A percentile compares a stretch with the other conserved stretches of the same genome.
phyloP scores from a whole-genome alignment of 1,140 invertebrate genomes.

The Ooceraea biroi region DNA sequence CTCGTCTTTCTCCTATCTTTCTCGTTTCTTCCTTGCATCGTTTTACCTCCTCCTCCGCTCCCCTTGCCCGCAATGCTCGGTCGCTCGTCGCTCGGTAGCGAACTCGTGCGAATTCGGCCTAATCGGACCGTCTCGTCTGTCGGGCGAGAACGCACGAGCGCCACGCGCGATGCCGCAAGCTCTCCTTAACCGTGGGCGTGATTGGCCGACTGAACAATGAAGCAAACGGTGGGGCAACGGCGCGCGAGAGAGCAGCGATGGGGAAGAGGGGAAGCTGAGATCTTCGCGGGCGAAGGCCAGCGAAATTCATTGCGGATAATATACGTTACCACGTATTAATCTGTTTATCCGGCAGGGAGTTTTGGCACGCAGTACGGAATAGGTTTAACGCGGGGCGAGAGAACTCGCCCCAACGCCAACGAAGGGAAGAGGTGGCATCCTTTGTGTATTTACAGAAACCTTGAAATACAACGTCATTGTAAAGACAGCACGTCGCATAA shows the following conservation, averaged over 20 bases:
- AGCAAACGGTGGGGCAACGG: conserved; percentile 50
- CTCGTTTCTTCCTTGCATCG: background rate
- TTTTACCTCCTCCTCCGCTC: background rate
- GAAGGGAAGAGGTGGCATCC: background rate
- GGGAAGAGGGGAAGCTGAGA: conserved; percentile 26
- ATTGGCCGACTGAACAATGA: conserved; percentile 67
- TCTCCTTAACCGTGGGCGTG: conserved; percentile 65
- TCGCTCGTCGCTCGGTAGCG: conserved; percentile 42
- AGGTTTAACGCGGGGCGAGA: conserved; percentile 1
- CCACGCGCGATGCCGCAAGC: conserved; percentile 68
- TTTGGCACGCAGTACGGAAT: conserved; percentile 34
- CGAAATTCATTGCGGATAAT: conserved; percentile 63
- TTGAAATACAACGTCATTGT: background rate
- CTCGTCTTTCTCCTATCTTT: background rate
- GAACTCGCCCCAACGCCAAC: background rate
- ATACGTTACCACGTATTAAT: conserved; percentile 62
- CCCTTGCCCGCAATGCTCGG: background rate
- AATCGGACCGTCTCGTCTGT: conserved; percentile 61
- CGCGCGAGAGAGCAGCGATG: conserved; percentile 37
- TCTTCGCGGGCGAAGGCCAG: conserved; percentile 44
- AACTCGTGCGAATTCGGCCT: conserved; percentile 66
- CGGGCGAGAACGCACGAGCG: conserved; percentile 66
- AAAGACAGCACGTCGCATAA: background rate
- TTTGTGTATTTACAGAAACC: background rate
- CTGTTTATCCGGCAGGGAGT: conserved; percentile 57